Conservation (phyloP, 2,113 vertebrate genomes). For the Macrotus californicus region DNA sequence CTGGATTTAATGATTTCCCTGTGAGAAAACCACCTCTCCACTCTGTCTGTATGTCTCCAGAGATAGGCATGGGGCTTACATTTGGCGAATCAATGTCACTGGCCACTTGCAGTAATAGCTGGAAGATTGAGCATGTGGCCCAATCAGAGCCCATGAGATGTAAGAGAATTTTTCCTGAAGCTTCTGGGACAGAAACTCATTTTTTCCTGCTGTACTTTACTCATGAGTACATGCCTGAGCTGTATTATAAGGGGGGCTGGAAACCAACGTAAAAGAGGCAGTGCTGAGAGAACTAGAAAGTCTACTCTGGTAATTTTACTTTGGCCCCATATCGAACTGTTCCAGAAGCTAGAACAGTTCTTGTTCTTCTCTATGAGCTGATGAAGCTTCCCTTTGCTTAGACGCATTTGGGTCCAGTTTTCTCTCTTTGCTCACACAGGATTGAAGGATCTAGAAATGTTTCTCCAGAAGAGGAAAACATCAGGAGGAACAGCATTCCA, state of each 20-base stretch:
- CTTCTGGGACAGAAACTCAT: not conserved
- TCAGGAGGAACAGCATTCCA: not conserved
- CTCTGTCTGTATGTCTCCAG: not conserved
- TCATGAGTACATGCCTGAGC: not conserved
- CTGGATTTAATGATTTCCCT: not conserved
- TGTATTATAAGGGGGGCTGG: not conserved
- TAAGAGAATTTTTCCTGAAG: not conserved
- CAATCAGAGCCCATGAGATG: not conserved
- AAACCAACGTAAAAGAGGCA: not conserved
- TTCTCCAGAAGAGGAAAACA: not conserved
- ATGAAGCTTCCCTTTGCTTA: not conserved
- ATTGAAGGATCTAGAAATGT: not conserved
- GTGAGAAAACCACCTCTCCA: not conserved
- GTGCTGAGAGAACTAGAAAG: not conserved
- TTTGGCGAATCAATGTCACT: not conserved
- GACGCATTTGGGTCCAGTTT: not conserved
- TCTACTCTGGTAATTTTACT: not conserved
- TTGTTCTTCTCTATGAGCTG: not conserved
- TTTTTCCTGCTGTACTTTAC: not conserved
- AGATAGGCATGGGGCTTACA: not conserved
- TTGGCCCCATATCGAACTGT: not conserved
- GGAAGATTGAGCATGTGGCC: not conserved
- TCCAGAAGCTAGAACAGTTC: not conserved
- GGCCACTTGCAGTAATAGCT: not conserved
- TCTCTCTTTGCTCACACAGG: not conserved